These are phyloP conservation scores for Ophion costatus DNA, from an alignment of 2,888 invertebrate genomes.

Conservation along the genomic window DNA sequence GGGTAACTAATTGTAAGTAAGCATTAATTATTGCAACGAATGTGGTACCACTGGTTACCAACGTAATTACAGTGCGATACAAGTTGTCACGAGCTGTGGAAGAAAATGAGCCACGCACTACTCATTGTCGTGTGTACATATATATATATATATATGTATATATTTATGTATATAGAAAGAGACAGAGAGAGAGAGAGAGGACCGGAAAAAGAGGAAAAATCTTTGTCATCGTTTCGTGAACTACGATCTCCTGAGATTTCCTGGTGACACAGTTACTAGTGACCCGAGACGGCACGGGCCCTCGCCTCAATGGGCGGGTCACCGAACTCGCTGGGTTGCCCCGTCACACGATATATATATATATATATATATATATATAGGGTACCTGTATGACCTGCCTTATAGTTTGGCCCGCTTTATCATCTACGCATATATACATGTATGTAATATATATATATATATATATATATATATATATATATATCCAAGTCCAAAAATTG, in stretches of 20 bases:
- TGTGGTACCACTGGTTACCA: slow-evolving; percentile 1
- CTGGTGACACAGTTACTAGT: slow-evolving; percentile 71
- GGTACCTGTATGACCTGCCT: no score
- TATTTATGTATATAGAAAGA: no score
- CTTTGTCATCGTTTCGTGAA: slow-evolving; percentile 4
- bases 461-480: no score
- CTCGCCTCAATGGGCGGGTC: slow-evolving; percentile 47
- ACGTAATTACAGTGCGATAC: slow-evolving; percentile 7
- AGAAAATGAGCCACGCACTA: background rate
- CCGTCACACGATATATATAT: no score
- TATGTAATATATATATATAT: no score
- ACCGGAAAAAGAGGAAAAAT: background rate
- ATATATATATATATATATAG: no score
- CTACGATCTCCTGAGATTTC: slow-evolving; percentile 61
- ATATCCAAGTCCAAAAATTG: no score
- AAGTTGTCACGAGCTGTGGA: background rate
- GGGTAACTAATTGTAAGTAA: background rate
- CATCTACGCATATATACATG: no score
- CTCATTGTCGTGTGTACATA: slow-evolving; percentile 12
- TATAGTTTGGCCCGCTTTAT: no score
- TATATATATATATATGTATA: background rate
- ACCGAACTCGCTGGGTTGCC: slow-evolving; percentile 52
- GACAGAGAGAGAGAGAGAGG: no score
- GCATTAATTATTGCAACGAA: slow-evolving; percentile 7
- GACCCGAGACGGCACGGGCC: slow-evolving; percentile 39